A percentile compares a stretch with the other conserved stretches of the same genome.
phyloP scores from a whole-genome alignment of 2,888 invertebrate species.

The Ochropleura plecta region DNA sequence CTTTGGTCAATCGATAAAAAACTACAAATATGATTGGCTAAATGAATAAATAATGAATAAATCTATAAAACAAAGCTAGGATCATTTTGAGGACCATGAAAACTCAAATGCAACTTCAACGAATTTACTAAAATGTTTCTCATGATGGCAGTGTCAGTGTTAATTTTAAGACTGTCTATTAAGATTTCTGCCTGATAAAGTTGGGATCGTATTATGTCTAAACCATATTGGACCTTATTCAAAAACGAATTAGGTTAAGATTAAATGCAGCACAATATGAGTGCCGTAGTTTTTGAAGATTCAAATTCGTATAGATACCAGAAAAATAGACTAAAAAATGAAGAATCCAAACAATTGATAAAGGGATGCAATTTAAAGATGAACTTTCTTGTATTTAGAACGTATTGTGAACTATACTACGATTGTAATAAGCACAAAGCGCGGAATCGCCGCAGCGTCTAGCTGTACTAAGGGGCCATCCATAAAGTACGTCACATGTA shows the following conservation, averaged over 20 bases:
- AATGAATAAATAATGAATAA: slow-evolving; percentile 14
- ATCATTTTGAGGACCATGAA: not conserved
- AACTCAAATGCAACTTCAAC: not conserved
- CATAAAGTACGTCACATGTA: no score
- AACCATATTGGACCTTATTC: not conserved
- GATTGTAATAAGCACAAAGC: not conserved
- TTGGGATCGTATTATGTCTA: not conserved
- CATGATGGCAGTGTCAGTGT: slow-evolving; percentile 33
- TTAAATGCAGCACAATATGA: not conserved
- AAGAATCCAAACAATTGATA: slow-evolving; percentile 5
- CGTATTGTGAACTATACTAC: not conserved
- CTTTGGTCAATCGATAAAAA: not conserved
- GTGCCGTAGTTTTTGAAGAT: not conserved
- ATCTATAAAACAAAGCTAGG: slow-evolving; percentile 10
- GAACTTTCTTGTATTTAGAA: not conserved
- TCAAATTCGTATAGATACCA: not conserved
- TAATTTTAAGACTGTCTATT: slow-evolving; percentile 7
- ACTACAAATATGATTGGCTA: not conserved
- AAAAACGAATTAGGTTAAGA: not conserved
- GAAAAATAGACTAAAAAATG: slow-evolving; percentile 5
- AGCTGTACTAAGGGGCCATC: no score
- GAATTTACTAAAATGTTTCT: slow-evolving; percentile 7
- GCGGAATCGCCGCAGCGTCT: not conserved
- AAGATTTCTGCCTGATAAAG: slow-evolving; percentile 1
- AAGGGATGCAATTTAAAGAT: slow-evolving; percentile 14